Base-by-base conservation (phyloP, 37 sponge, comb jelly and placozoan species). In the Trichoplax adhaerens region DNA sequence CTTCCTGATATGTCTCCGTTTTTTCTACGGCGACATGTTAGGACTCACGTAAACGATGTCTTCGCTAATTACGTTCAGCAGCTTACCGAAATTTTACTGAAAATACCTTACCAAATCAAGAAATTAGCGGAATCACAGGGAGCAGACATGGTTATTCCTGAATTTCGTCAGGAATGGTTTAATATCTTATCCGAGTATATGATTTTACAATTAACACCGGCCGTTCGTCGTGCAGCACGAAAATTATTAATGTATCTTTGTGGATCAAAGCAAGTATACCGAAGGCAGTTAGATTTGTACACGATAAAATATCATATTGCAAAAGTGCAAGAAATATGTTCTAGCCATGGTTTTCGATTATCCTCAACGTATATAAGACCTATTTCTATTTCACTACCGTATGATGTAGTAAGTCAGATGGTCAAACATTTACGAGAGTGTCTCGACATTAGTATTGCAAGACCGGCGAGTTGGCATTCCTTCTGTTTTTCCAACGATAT, bases 221-320 rank as follows among this genome's bases (percentile, higher is more conserved):
- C 3, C 59, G 29, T 29, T 29, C 29, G 29, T 29, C 29, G 29
- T 29, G 29, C 29, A 29, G 29, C 29, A 29, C 29, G 29, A 29
- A 29, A 29, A 29, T 29, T 91, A 47, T 68, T 93, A 59, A 53
- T 93, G 29, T 80, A 58, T 57, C 68, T 93, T 10, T 88, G 86
- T 81, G 89, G 89, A 4, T 85, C 94, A 0, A 88, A 88, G 62
- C 89, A 93, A 8, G 77, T 78, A 10, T 93, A 85, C 57, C 81
- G 94, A 55, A 79, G 70, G 1, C 71, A 81, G 1, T 47, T 88
- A 53, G 89, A 88, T 67, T 49, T 88, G 4, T 79, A 93, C 62
- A 68, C 73, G 55, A 79, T 86, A 62, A 68, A 59, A 58, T 77
- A 48, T 64, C 63, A 81, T 76, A 76, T 86, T 48, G 65, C 57